Evolutionary conservation across 2,888 invertebrate species (phyloP).

Genomic region (Tipula lateralis): DNA sequence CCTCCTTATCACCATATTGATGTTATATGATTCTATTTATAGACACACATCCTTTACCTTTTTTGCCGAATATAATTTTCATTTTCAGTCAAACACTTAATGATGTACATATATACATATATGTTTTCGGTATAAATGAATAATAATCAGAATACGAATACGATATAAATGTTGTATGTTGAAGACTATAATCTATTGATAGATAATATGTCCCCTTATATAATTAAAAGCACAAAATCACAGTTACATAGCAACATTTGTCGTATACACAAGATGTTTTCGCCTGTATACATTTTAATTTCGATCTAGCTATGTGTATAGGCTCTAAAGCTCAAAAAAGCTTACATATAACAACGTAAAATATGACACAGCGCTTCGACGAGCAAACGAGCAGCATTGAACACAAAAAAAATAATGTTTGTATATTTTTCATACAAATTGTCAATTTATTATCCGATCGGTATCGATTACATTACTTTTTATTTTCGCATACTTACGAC

Average conservation of each 20-base stretch:
- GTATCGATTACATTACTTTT: slow-evolving; percentile 7
- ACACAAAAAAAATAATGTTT: neutral
- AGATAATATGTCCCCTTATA: neutral
- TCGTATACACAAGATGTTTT: neutral
- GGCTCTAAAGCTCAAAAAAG: neutral
- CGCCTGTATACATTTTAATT: neutral
- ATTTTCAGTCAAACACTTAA: neutral
- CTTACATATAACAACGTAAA: neutral
- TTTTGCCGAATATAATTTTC: neutral
- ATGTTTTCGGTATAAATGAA: neutral
- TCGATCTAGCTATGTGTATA: neutral
- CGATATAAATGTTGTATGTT: neutral
- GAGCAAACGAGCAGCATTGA: neutral
- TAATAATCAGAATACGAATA: neutral
- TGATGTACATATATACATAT: neutral
- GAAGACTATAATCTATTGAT: neutral
- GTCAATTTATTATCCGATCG: slow-evolving; percentile 19
- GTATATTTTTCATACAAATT: neutral
- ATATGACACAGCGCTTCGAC: neutral
- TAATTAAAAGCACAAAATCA: neutral
- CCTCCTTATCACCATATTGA: neutral
- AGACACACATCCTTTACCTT: neutral
- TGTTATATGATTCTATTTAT: neutral
- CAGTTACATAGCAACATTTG: neutral
- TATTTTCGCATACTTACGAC: neutral